Conservation (phyloP, 2,113 vertebrate genomes). For the Anguilla japonica region DNA sequence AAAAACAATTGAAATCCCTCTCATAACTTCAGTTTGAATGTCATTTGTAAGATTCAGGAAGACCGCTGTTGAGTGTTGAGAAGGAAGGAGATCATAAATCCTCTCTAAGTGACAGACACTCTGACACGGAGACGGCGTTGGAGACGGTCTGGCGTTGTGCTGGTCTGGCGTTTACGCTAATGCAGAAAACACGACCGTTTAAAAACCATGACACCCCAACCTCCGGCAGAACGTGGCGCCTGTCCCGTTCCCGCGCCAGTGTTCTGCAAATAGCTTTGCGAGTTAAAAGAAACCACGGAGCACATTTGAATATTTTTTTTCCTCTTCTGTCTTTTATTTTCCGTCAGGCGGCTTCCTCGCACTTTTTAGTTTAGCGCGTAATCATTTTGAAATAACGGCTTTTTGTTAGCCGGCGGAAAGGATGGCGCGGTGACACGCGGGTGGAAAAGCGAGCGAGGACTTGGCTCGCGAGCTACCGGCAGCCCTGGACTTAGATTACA, state of each 20-base stretch:
- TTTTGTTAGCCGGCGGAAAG: constrained; percentile 83
- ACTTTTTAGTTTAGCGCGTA: constrained; percentile 71
- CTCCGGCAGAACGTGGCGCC: neutral
- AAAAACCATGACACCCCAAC: neutral
- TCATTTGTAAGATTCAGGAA: too few species aligned
- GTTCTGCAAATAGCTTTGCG: constrained; percentile 69
- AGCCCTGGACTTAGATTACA: constrained; percentile 92
- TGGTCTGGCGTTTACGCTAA: constrained; percentile 62
- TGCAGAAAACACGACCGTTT: constrained; percentile 67
- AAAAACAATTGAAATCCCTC: too few species aligned
- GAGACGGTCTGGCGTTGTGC: constrained; percentile 56
- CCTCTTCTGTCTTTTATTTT: constrained; percentile 32
- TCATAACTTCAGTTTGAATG: too few species aligned
- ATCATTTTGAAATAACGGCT: constrained; percentile 90
- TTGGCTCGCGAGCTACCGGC: constrained; percentile 84
- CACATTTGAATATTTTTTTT: constrained; percentile 45
- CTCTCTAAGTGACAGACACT: constrained; percentile 22
- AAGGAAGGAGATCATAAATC: too few species aligned
- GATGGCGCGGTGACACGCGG: constrained; percentile 88
- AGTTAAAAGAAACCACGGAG: constrained; percentile 55
- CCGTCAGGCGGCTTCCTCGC: constrained; percentile 72
- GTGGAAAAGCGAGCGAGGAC: constrained; percentile 91
- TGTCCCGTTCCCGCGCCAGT: constrained; percentile 52
- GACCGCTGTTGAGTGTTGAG: too few species aligned
- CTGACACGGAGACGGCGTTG: constrained; percentile 56